Evolutionary conservation across 2,797 vertebrate genomes (phyloP), one percentile per base, ranked within the genome.

Genomic region (Gallinago stenura): DNA sequence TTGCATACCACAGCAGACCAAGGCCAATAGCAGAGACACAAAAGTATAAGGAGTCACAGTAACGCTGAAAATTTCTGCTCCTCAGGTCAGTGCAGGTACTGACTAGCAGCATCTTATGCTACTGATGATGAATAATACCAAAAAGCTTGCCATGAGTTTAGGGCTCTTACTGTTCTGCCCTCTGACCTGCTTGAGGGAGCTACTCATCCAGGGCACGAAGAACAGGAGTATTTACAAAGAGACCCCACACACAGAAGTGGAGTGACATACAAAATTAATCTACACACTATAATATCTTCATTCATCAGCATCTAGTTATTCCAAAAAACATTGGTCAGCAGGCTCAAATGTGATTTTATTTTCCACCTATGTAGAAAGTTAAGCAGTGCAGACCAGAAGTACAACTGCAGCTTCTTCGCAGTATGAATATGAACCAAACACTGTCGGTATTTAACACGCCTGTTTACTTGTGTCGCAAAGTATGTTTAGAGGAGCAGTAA

Each of bases 361-460:
- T 92, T 45, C 30, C 7, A 83, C 9, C 9, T 30, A 6, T 2
- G 5, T 8, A 26, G 33, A 48, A 79, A 75, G 51, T 45, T 3
- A 10, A 39, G 12, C 50, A 78, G 65, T 8, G 8, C 22, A 53
- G 17, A 66, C 19, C 60, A 72, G 11, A 82, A 64, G n/a, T 7
- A 35, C 31, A 46, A 18, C 31, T 35, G 16, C 31, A 81, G 39
- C 28, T 43, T 77, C 33, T 71, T 68, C 25, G 57, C 39, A 45
- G 56, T 1, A 54, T 35, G 26, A 61, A 46, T 13, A 15, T 0
- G 3, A 71, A 60, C 2, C 5, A 46, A 86, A 56, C 0, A 0
- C 15, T 18, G 13, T 3, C 33, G 75, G 10, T 4, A 62, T 13
- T 57, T 28, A 56, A 46, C 7, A 3, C 3, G 37, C 12, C 10